Evolutionary conservation across 2,888 invertebrate genomes (phyloP).

Genomic region (Thyatira batis): DNA sequence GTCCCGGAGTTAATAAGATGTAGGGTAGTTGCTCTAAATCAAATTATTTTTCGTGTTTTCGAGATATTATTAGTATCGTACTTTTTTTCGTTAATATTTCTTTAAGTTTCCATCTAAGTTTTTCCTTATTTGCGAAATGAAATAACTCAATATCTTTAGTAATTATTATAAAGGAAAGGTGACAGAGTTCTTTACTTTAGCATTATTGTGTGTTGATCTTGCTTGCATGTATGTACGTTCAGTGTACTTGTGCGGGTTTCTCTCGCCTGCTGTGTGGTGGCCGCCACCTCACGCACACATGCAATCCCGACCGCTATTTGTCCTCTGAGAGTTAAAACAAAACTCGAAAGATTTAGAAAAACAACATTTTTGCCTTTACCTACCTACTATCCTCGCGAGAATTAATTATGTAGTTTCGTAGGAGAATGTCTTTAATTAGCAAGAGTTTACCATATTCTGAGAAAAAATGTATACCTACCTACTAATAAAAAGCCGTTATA

Average conservation of each 20-base stretch:
- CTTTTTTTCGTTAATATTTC: too few species aligned
- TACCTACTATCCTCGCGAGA: neutral
- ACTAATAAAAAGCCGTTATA: neutral
- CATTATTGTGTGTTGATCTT: neutral
- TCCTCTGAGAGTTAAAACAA: conserved; percentile 27
- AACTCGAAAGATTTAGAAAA: conserved; percentile 16
- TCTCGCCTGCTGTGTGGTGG: neutral
- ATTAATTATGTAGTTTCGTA: neutral
- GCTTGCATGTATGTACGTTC: neutral
- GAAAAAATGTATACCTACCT: too few species aligned
- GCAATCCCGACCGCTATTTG: conserved; percentile 38
- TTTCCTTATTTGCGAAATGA: too few species aligned
- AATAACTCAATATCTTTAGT: too few species aligned
- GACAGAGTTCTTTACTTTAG: neutral
- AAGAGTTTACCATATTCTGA: too few species aligned
- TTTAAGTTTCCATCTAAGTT: too few species aligned
- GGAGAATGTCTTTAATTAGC: too few species aligned
- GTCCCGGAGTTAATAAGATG: too few species aligned
- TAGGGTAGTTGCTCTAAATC: too few species aligned
- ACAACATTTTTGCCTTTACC: conserved; percentile 28
- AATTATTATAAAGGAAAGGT: too few species aligned
- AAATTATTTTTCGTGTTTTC: too few species aligned
- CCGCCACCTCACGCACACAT: neutral
- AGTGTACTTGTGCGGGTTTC: neutral
- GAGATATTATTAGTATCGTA: too few species aligned